These are phyloP conservation scores for Drosophila anomalata DNA, from an alignment of 2,888 invertebrate species.

Conservation along the genomic window DNA sequence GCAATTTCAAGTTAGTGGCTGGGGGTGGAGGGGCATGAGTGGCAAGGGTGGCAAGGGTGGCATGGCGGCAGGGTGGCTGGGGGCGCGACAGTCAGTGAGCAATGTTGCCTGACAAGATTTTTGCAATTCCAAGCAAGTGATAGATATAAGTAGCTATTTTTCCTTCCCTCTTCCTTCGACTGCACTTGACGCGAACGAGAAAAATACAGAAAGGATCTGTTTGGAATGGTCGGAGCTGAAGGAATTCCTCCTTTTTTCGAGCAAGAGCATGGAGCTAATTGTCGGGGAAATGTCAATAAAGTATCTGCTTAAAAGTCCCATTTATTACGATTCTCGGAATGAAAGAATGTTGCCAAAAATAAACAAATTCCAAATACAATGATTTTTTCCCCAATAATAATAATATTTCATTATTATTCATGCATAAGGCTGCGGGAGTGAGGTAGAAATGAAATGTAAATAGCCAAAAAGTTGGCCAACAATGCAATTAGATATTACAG, in stretches of 20 bases:
- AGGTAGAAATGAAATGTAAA: constrained; percentile 54
- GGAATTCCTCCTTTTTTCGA: constrained; percentile 9
- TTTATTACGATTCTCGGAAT: constrained; percentile 21
- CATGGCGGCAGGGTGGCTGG: constrained; percentile 8
- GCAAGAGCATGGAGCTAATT: constrained; percentile 28
- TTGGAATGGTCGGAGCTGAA: constrained; percentile 21
- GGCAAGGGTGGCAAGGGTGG: constrained; percentile 6
- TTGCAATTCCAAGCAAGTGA: constrained; percentile 61
- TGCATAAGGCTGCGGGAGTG: constrained; percentile 18
- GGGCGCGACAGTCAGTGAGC: constrained; percentile 63
- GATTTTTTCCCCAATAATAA: background rate
- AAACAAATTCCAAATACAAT: background rate
- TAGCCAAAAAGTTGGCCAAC: constrained; percentile 51
- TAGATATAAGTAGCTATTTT: constrained; percentile 52
- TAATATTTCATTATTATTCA: constrained; percentile 55
- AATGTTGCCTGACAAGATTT: constrained; percentile 74
- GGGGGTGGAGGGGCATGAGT: constrained; percentile 28
- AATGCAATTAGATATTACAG: constrained; percentile 66
- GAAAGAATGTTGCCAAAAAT: background rate
- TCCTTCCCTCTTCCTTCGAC: constrained; percentile 7
- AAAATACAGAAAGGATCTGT: constrained; percentile 17
- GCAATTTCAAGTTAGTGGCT: constrained; percentile 78
- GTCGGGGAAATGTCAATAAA: constrained; percentile 33
- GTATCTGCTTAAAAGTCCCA: constrained; percentile 13
- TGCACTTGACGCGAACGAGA: constrained; percentile 4